Evolutionary conservation across 1,140 invertebrate species (phyloP), one percentile per base, ranked within the genome.

Genomic region (Diorhabda elongata): DNA sequence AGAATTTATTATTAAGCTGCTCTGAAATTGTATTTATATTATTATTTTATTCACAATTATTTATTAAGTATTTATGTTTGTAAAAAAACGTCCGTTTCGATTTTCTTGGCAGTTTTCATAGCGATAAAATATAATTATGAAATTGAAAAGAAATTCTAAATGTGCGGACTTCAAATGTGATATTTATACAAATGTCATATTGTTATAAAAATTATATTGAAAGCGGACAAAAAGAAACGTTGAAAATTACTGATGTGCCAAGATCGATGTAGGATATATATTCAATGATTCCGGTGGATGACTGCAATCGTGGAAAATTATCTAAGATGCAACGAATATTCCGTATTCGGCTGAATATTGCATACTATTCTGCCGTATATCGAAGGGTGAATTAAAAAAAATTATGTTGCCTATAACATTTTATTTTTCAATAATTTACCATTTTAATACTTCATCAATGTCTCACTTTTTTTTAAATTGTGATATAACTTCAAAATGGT

Each of bases 191-290:
- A 52, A 52, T 52, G 47, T 52, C 47, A 52, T 52, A n/a, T 52
- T 8, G 47, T 52, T 52, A 52, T n/a, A 3, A 52, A 52, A 52
- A 52, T 8, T 52, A n/a, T n/a, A 52, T 52, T 52, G n/a, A 52
- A 52, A 52, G n/a, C 47, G 47, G 47, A 52, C 47, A 52, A 52
- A 52, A 52, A 52, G 47, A 52, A 52, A 52, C n/a, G 47, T 52
- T 52, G n/a, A 3, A 52, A 52, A 52, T 52, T 52, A 52, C 47
- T 52, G 47, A 52, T n/a, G 47, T 52, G 47, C 47, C 47, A 52
- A 52, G 47, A 52, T 52, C 47, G 4, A 52, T 52, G n/a, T 52
- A 52, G 26, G 26, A 26, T 26, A 26, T 26, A 26, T 26, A 26
- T 26, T 26, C 26, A 26, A 26, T 26, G 26, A 26, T 26, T 26